Percentiles rank a stretch among this genome's conserved stretches.
Conservation (phyloP, 2,113 vertebrate species). For the Notarius quadriscutis region DNA sequence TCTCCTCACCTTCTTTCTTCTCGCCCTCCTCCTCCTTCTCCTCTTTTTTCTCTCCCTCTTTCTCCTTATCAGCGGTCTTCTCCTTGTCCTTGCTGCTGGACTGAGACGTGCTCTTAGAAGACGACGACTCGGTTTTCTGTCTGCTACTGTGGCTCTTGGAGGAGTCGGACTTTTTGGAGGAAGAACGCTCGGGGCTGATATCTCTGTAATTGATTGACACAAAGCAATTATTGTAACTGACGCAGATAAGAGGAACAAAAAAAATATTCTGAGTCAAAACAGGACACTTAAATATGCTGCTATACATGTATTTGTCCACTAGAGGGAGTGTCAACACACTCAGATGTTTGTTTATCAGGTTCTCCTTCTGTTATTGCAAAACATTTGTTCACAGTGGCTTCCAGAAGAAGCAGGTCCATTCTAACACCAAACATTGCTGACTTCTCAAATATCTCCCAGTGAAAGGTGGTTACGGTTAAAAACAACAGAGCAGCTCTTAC, state of each 20-base stretch:
- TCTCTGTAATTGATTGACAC: conserved; percentile 29
- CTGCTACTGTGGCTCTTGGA: conserved; percentile 38
- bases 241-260: background rate
- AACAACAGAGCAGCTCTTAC: conserved; percentile 20
- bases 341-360: background rate
- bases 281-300: background rate
- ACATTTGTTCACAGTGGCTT: no score
- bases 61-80: conserved; percentile 19
- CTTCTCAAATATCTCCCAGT: background rate
- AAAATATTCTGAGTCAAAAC: background rate
- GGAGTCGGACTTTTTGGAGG: conserved; percentile 33
- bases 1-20: background rate
- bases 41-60: background rate
- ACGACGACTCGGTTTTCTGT: conserved; percentile 14
- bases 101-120: conserved; percentile 27
- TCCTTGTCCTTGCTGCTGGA: conserved; percentile 48
- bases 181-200: conserved; percentile 23
- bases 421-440: background rate
- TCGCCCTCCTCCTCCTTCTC: conserved; percentile 8
- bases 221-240: background rate
- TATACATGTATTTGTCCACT: background rate
- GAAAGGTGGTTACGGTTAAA: background rate
- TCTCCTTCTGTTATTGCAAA: background rate
- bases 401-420: background rate
- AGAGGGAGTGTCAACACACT: background rate